Percentiles rank a stretch among this genome's conserved stretches.
These are phyloP conservation scores for Drosophila percnosoma DNA, from an alignment of 2,888 invertebrate genomes.

Conservation along the genomic window DNA sequence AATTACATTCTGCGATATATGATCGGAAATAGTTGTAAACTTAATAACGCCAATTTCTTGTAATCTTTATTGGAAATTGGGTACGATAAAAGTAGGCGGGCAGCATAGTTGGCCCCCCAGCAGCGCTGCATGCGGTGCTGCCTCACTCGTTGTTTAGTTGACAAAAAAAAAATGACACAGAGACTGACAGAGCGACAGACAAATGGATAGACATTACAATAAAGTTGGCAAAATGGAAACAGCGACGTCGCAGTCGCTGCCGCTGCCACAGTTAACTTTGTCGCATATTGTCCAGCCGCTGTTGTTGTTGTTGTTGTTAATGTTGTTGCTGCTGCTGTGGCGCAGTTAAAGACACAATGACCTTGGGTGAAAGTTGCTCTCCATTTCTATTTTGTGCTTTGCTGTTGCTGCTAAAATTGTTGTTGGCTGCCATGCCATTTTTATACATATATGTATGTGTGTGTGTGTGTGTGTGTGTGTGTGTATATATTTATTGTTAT, in stretches of 20 bases:
- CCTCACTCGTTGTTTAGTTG: constrained; percentile 17
- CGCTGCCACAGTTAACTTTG: constrained; percentile 39
- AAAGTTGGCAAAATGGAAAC: constrained; percentile 48
- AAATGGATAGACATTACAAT: constrained; percentile 34
- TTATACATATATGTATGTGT: constrained; percentile 29
- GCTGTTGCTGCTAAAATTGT: constrained; percentile 38
- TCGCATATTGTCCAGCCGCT: constrained; percentile 66
- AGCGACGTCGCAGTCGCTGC: constrained; percentile 36
- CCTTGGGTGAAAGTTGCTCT: constrained; percentile 78
- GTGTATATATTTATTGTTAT: constrained; percentile 58
- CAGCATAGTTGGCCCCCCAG: constrained; percentile 31
- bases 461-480: not conserved
- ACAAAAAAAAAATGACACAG: constrained; percentile 10
- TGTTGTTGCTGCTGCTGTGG: constrained; percentile 45
- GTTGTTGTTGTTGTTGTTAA: constrained; percentile 35
- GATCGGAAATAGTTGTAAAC: not conserved
- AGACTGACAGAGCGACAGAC: constrained; percentile 4
- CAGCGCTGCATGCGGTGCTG: constrained; percentile 2
- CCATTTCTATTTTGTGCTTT: constrained; percentile 77
- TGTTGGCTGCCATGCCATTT: constrained; percentile 58
- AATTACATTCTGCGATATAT: not conserved
- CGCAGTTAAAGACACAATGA: constrained; percentile 78
- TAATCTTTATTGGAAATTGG: not conserved
- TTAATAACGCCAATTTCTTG: not conserved
- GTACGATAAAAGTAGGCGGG: constrained; percentile 1